phyloP scores from a whole-genome alignment of 1,140 invertebrate genomes.

The Delia radicum region DNA sequence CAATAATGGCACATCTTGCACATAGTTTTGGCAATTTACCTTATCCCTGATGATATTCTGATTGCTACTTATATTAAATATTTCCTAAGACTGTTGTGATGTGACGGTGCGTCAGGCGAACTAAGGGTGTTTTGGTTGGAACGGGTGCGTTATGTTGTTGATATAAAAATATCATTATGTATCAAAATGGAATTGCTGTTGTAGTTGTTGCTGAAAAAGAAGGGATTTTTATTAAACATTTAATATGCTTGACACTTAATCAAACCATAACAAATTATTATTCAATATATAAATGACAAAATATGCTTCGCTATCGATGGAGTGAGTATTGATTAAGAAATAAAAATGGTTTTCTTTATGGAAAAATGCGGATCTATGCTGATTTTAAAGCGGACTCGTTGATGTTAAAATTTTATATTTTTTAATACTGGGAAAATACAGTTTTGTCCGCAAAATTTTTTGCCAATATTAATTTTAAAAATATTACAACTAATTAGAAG shows the following conservation, averaged over 20 bases:
- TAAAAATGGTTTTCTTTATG: no score
- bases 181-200: conserved; percentile 11
- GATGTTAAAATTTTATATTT: no score
- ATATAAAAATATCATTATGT: background rate
- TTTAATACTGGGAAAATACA: no score
- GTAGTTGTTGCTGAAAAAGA: background rate
- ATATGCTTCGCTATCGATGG: no score
- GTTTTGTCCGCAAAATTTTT: no score
- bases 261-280: conserved; percentile 14
- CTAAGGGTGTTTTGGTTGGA: background rate
- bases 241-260: conserved; percentile 18
- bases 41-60: conserved; percentile 40
- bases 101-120: background rate
- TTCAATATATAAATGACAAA: background rate
- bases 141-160: background rate
- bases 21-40: conserved; percentile 56
- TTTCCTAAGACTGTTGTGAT: no score
- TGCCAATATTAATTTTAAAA: no score
- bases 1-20: conserved; percentile 56
- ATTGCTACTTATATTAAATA: background rate
- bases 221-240: background rate
- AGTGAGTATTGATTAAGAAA: no score
- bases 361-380: no score
- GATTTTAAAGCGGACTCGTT: no score
- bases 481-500: no score